A percentile compares a stretch with the other conserved stretches of the same genome.
phyloP scores from a whole-genome alignment of 2,113 vertebrate species.

The Ciconia boyciana region DNA sequence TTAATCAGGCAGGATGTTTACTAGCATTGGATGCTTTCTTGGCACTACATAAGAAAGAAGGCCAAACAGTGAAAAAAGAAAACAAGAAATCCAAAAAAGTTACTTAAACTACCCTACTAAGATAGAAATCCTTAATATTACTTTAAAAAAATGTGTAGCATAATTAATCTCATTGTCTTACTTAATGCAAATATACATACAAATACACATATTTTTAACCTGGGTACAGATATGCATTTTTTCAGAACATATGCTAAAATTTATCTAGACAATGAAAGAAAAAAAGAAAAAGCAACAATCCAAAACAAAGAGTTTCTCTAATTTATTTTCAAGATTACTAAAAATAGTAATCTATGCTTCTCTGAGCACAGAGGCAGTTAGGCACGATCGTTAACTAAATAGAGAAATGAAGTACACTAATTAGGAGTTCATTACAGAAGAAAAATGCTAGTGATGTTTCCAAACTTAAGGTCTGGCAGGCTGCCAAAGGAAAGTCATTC shows the following conservation, averaged over 20 bases:
- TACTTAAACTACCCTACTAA: not conserved
- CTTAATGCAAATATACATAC: not conserved
- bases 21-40: not conserved
- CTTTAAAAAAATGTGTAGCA: not conserved
- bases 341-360: conserved; percentile 10
- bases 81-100: not conserved
- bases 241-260: not conserved
- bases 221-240: not conserved
- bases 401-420: conserved; percentile 30
- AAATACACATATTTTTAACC: not conserved
- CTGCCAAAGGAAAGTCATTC: conserved; percentile 28
- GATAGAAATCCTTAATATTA: not conserved
- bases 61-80: not conserved
- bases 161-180: not conserved
- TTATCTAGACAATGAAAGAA: not conserved
- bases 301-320: not conserved
- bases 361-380: not conserved
- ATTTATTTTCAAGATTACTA: not conserved
- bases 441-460: conserved; percentile 32
- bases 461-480: conserved; percentile 1
- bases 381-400: not conserved
- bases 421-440: conserved; percentile 36
- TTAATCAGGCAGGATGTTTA: not conserved
- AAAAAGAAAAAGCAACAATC: not conserved
- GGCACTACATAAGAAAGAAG: not conserved